These are phyloP conservation scores for Lycophotia porphyrea DNA, from an alignment of 2,888 invertebrate genomes.

Conservation along the genomic window DNA sequence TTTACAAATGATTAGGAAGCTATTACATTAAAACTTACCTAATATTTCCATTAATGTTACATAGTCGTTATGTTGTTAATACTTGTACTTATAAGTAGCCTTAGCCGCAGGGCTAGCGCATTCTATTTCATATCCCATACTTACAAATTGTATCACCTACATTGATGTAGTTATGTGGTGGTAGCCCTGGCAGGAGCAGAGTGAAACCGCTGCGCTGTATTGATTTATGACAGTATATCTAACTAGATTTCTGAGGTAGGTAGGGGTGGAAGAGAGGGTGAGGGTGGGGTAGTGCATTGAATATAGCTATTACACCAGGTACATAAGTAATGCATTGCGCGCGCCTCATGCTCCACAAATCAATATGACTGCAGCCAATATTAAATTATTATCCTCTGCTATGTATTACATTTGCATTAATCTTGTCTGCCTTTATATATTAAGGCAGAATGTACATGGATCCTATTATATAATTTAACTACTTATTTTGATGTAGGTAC, in stretches of 20 bases:
- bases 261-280: neutral
- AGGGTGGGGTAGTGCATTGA: neutral
- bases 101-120: neutral
- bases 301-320: neutral
- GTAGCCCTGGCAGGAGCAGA: neutral
- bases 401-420: too few species aligned
- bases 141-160: neutral
- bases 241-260: neutral
- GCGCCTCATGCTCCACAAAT: neutral
- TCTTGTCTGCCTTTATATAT: too few species aligned
- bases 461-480: too few species aligned
- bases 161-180: neutral
- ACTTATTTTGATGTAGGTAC: too few species aligned
- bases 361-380: slow-evolving; percentile 27
- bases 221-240: slow-evolving; percentile 22
- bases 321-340: neutral
- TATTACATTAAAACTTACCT: slow-evolving; percentile 14
- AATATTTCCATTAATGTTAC: slow-evolving; percentile 8
- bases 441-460: too few species aligned
- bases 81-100: neutral
- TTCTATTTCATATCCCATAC: neutral
- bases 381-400: too few species aligned
- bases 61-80: neutral
- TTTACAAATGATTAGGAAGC: neutral
- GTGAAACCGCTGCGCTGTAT: slow-evolving; percentile 1